Conservation (phyloP, 2,888 invertebrate genomes). For the Buathra laborator region DNA sequence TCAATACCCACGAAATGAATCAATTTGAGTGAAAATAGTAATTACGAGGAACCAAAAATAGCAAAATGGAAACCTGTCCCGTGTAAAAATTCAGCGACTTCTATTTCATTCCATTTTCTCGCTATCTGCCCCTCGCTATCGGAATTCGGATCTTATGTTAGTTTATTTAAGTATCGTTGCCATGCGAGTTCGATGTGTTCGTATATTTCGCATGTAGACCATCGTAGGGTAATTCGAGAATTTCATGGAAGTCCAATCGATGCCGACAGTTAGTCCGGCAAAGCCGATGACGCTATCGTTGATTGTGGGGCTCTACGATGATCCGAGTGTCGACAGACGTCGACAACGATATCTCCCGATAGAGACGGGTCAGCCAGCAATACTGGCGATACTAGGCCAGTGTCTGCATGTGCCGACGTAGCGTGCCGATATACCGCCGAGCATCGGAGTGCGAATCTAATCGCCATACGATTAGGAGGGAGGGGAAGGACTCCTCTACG, state of each 20-base stretch:
- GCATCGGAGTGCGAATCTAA: slow-evolving; percentile 51
- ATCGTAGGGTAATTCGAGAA: not conserved
- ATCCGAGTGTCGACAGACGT: slow-evolving; percentile 11
- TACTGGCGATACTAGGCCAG: not conserved
- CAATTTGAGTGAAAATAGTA: too few relatives aligned
- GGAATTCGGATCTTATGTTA: too few relatives aligned
- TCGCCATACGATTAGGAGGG: slow-evolving; percentile 51
- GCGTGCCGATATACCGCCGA: slow-evolving; percentile 40
- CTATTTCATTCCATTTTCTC: not conserved
- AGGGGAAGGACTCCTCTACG: slow-evolving; percentile 9
- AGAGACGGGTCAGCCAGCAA: not conserved
- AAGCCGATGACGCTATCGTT: slow-evolving; percentile 33
- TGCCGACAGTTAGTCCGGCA: slow-evolving; percentile 10
- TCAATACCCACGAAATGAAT: too few relatives aligned
- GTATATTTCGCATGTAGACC: not conserved
- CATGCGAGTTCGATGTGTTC: not conserved
- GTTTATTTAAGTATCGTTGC: too few relatives aligned
- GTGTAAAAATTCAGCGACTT: too few relatives aligned
- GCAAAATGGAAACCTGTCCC: too few relatives aligned
- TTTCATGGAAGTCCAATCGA: not conserved
- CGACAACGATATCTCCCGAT: not conserved
- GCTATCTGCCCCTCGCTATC: not conserved
- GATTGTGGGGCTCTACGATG: slow-evolving; percentile 1
- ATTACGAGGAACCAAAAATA: too few relatives aligned
- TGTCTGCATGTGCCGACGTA: slow-evolving; percentile 10